phyloP scores from a whole-genome alignment of 64 coral and sea anemone species.

The Porites australiensis region DNA sequence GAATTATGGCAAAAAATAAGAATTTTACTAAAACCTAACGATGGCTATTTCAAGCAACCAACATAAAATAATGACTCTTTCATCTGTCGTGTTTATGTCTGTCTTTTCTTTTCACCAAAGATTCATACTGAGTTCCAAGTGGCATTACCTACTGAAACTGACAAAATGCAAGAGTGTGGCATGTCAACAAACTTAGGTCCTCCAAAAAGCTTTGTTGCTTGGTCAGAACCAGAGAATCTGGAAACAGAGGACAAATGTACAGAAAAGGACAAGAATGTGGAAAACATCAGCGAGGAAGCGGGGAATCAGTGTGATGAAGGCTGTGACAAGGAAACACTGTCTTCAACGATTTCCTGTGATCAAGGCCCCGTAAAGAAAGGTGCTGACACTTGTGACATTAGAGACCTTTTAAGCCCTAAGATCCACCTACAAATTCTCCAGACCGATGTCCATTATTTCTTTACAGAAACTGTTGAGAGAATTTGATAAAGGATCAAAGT shows the following conservation, averaged over 20 bases:
- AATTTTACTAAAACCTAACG: too few species aligned
- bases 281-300: background rate
- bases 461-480: too few species aligned
- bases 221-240: constrained; percentile 26
- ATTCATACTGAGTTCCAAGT: constrained; percentile 40
- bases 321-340: background rate
- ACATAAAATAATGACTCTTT: too few species aligned
- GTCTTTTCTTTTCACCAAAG: background rate
- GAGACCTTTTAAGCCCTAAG: too few species aligned
- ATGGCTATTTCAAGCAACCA: too few species aligned
- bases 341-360: background rate
- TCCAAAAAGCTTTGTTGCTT: constrained; percentile 49
- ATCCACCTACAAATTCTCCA: too few species aligned
- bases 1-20: too few species aligned
- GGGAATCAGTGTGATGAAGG: background rate
- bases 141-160: background rate
- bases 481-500: too few species aligned
- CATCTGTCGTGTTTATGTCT: background rate
- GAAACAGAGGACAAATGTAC: background rate
- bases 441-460: too few species aligned
- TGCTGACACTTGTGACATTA: background rate
- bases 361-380: background rate
- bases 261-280: background rate
- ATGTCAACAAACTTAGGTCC: background rate
- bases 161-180: background rate